A percentile compares a stretch with the other conserved stretches of the same genome.
Evolutionary conservation across 2,888 invertebrate species (phyloP).

Genomic region (Monopis laevigella): DNA sequence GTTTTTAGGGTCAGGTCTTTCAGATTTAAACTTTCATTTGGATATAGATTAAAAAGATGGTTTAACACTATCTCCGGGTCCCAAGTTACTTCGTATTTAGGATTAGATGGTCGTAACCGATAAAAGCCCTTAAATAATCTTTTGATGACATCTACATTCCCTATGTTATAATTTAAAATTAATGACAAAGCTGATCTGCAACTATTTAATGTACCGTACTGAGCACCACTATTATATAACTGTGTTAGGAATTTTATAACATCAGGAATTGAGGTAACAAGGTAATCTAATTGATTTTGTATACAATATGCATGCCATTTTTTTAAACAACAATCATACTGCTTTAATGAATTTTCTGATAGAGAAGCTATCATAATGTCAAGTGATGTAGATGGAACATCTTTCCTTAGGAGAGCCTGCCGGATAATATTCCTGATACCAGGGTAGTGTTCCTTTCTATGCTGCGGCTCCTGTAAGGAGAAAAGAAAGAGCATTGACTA

Average conservation of each 20-base stretch:
- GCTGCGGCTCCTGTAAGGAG: constrained; percentile 4
- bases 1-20: neutral
- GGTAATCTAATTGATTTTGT: too few species aligned
- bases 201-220: too few species aligned
- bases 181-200: too few species aligned
- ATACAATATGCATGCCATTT: too few species aligned
- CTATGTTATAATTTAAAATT: neutral
- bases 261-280: too few species aligned
- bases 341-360: neutral
- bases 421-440: constrained; percentile 19
- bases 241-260: too few species aligned
- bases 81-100: constrained; percentile 8
- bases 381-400: neutral
- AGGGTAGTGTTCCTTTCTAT: neutral
- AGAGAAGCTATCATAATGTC: constrained; percentile 4
- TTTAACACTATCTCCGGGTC: constrained; percentile 2
- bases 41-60: neutral
- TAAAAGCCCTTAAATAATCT: constrained; percentile 8
- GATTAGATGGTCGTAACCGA: neutral
- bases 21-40: neutral
- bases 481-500: neutral
- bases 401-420: constrained; percentile 16
- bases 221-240: too few species aligned
- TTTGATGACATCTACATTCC: neutral
- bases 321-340: too few species aligned